Conservation (phyloP, 1,140 invertebrate genomes). For the Magallana angulata region DNA sequence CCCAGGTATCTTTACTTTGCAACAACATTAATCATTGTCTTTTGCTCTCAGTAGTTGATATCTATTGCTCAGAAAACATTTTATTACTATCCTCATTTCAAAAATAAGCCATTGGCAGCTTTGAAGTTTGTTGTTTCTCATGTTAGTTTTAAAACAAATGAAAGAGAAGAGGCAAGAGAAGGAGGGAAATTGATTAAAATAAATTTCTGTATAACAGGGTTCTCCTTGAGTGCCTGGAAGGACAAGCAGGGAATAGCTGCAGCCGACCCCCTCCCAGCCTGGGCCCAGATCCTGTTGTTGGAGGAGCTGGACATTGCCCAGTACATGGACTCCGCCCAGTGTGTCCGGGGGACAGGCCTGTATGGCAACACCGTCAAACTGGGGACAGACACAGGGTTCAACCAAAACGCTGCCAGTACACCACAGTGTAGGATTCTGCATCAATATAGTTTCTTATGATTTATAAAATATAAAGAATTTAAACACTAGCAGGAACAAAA, state of each 20-base stretch:
- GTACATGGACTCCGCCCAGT: conserved; percentile 16
- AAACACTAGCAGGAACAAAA: too few relatives aligned
- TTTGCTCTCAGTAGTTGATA: too few relatives aligned
- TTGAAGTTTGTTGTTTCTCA: neutral
- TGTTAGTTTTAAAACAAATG: neutral
- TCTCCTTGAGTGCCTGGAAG: conserved; percentile 19
- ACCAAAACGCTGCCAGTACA: neutral
- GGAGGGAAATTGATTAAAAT: too few relatives aligned
- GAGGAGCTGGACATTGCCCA: conserved; percentile 36
- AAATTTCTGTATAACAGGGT: neutral
- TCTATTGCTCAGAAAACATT: too few relatives aligned
- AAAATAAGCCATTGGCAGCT: too few relatives aligned
- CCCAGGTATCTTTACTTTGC: neutral
- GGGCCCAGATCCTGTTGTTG: conserved; percentile 20
- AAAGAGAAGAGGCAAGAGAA: too few relatives aligned
- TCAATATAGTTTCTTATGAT: too few relatives aligned
- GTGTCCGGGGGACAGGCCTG: neutral
- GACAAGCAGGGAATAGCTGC: neutral
- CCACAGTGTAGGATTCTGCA: neutral
- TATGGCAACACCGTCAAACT: neutral
- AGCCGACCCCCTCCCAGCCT: neutral
- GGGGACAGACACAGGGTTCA: conserved; percentile 33
- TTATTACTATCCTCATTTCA: too few relatives aligned
- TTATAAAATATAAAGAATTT: too few relatives aligned
- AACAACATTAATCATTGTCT: neutral